These are phyloP conservation scores for Pogonocherus hispidulus DNA, from an alignment of 2,888 invertebrate genomes.

Conservation along the genomic window DNA sequence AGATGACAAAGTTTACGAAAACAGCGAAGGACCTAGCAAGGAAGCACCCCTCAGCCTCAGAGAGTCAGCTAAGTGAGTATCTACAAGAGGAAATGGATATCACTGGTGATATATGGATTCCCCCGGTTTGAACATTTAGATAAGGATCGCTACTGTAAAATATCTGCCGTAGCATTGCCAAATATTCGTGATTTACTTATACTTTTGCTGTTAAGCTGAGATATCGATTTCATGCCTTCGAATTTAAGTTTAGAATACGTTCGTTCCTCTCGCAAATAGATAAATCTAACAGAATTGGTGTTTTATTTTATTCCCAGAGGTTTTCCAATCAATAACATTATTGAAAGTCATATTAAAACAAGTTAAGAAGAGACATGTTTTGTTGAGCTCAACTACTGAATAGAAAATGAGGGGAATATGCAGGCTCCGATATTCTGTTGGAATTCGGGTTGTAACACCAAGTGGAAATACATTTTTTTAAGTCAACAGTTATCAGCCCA, in stretches of 20 bases:
- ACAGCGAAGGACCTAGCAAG: conserved; percentile 69
- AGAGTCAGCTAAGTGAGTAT: conserved; percentile 70
- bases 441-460: too few species aligned
- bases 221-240: not conserved
- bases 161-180: conserved; percentile 38
- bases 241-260: not conserved
- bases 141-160: not conserved
- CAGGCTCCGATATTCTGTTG: too few species aligned
- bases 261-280: not conserved
- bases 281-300: not conserved
- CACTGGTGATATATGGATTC: conserved; percentile 72
- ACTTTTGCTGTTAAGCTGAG: not conserved
- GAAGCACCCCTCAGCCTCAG: conserved; percentile 69
- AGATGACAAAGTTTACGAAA: conserved; percentile 69
- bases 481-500: too few species aligned
- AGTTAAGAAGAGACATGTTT: too few species aligned
- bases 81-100: conserved; percentile 68
- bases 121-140: conserved; percentile 65
- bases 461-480: too few species aligned
- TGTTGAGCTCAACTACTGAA: too few species aligned
- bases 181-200: conserved; percentile 24
- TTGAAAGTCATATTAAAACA: too few species aligned
- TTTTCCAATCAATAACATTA: too few species aligned
- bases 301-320: not conserved
- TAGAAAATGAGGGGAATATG: too few species aligned